Conservation (phyloP, 2,113 vertebrate species). For the Melanerpes aurifrons region DNA sequence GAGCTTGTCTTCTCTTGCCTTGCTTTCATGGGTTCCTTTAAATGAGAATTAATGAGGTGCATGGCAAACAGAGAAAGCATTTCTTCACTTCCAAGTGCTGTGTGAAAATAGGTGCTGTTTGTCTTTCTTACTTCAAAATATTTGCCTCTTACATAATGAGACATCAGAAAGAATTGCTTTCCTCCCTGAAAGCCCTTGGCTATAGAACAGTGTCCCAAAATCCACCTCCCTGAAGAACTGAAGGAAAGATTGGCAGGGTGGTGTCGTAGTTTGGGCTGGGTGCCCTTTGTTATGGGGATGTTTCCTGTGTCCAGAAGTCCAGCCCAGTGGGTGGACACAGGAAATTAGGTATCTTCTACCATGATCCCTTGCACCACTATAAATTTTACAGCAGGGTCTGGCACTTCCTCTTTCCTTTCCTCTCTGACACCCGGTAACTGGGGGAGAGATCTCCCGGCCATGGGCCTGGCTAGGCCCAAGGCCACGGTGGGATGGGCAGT, state of each 20-base stretch:
- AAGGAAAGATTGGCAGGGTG: background rate
- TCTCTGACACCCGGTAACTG: too few relatives aligned
- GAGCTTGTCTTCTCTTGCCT: background rate
- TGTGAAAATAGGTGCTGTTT: background rate
- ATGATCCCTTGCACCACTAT: too few relatives aligned
- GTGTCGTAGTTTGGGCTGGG: too few relatives aligned
- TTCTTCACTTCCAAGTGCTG: background rate
- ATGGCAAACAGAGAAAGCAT: background rate
- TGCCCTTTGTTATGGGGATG: too few relatives aligned
- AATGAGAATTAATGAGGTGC: background rate
- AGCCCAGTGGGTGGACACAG: too few relatives aligned
- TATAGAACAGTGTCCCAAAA: background rate
- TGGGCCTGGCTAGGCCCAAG: too few relatives aligned
- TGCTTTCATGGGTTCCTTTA: background rate
- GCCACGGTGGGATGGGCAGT: too few relatives aligned
- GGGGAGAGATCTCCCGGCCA: too few relatives aligned
- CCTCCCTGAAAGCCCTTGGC: accelerated
- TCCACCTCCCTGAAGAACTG: background rate
- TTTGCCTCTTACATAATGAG: background rate
- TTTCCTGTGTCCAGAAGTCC: too few relatives aligned
- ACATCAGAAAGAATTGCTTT: background rate
- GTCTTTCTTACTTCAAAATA: background rate
- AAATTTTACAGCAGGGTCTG: too few relatives aligned
- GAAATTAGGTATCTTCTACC: too few relatives aligned
- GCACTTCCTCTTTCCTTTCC: too few relatives aligned